phyloP scores from a whole-genome alignment of 2,888 invertebrate genomes.

The Atherix ibis region DNA sequence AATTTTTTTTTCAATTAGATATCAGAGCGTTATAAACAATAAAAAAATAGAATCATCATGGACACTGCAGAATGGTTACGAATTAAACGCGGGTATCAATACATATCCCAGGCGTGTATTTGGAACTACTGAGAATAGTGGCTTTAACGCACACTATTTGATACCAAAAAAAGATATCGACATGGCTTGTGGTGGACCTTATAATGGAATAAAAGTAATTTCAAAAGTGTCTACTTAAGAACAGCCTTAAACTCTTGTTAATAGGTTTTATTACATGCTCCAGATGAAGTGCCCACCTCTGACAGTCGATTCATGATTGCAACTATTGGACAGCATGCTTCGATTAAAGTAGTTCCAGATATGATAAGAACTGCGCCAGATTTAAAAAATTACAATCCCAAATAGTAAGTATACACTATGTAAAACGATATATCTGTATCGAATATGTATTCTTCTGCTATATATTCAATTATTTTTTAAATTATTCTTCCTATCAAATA shows the following conservation, averaged over 20 bases:
- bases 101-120: conserved; percentile 52
- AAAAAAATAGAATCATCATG: too few species aligned
- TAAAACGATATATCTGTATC: too few species aligned
- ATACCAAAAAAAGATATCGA: conserved; percentile 46
- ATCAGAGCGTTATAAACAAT: too few species aligned
- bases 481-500: too few species aligned
- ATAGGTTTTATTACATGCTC: conserved; percentile 26
- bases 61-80: conserved; percentile 50
- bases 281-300: conserved; percentile 27
- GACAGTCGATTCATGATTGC: conserved; percentile 53
- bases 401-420: too few species aligned
- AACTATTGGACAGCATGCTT: conserved; percentile 52
- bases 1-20: too few species aligned
- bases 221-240: too few species aligned
- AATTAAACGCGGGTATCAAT: conserved; percentile 35
- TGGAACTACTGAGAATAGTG: conserved; percentile 48
- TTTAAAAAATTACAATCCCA: too few species aligned
- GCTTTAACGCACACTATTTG: conserved; percentile 44
- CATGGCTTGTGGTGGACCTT: conserved; percentile 52
- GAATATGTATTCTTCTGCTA: too few species aligned
- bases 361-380: conserved; percentile 66
- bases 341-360: conserved; percentile 55
- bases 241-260: neutral
- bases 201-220: conserved; percentile 54
- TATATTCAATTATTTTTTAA: too few species aligned